Evolutionary conservation across 2,888 invertebrate genomes (phyloP), one percentile per base, ranked within the genome.

Genomic region (Toxonevra muliebris): DNA sequence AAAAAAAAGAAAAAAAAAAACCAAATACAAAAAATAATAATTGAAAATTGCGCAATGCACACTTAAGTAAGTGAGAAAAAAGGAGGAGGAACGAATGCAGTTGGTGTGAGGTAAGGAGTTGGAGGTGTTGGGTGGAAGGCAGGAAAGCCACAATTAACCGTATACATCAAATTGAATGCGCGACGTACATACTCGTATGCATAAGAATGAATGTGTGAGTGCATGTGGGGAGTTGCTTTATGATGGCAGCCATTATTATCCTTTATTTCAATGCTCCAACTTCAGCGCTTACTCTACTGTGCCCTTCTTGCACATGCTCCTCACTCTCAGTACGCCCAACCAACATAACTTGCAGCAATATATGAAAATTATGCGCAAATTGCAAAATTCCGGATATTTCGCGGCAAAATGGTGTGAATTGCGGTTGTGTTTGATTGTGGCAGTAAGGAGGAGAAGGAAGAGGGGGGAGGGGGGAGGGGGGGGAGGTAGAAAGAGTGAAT

Each of bases 11-110:
- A n/a, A n/a, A 30, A 30, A 30, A 30, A 30, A 30, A 30, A 30
- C 2, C 30, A 30, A 4, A 7, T 30, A 30, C 7, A 30, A 30
- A 30, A 30, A 30, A 30, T 30, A 59, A 65, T 65, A 65, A 65
- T 65, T 65, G 65, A 65, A 65, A 65, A 65, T 65, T 65, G 65
- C 59, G 65, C 65, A 65, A 65, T 65, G 65, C 65, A 58, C 52
- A 65, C 59, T 65, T 65, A 65, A 65, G 4, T 48, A 3, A 48
- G 48, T n/a, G n/a, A n/a, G n/a, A n/a, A n/a, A n/a, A 15, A 48
- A 48, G 48, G 8, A 8, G 2, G 48, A 48, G 8, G 48, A 48
- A 48, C 15, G 15, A 48, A 48, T 12, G 12, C 48, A 2, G 15
- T 5, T n/a, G 48, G 48, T 15, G 15, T 5, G 13, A 30, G 30